phyloP scores from a whole-genome alignment of 2,888 invertebrate genomes.

The Apamea monoglypha region DNA sequence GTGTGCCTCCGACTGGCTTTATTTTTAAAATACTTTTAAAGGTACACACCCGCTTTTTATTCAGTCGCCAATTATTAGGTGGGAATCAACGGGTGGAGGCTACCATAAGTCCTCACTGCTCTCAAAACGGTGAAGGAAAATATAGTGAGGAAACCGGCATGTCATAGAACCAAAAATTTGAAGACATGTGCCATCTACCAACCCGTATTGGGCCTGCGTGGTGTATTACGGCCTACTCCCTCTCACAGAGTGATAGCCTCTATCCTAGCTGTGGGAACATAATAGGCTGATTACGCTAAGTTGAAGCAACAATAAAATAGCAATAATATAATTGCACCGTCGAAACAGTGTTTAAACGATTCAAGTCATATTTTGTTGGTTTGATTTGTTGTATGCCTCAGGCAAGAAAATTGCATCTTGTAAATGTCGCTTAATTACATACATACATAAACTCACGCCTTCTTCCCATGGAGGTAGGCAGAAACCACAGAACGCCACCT shows the following conservation, averaged over 20 bases:
- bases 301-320: not conserved
- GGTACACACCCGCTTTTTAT: too few species aligned
- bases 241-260: not conserved
- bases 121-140: not conserved
- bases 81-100: too few species aligned
- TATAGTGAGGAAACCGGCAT: not conserved
- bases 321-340: not conserved
- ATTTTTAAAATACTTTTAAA: too few species aligned
- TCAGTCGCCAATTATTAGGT: too few species aligned
- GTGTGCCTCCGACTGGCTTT: too few species aligned
- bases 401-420: not conserved
- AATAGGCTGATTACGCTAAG: not conserved
- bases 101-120: not conserved
- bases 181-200: not conserved
- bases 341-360: not conserved
- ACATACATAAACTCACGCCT: too few species aligned
- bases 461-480: too few species aligned
- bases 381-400: not conserved
- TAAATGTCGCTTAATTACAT: too few species aligned
- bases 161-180: not conserved
- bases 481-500: too few species aligned
- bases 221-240: not conserved
- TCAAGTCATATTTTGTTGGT: not conserved
- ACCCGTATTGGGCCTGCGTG: not conserved
- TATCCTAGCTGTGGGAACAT: not conserved